phyloP scores from a whole-genome alignment of 2,113 vertebrate species.

The Gopherus evgoodei region DNA sequence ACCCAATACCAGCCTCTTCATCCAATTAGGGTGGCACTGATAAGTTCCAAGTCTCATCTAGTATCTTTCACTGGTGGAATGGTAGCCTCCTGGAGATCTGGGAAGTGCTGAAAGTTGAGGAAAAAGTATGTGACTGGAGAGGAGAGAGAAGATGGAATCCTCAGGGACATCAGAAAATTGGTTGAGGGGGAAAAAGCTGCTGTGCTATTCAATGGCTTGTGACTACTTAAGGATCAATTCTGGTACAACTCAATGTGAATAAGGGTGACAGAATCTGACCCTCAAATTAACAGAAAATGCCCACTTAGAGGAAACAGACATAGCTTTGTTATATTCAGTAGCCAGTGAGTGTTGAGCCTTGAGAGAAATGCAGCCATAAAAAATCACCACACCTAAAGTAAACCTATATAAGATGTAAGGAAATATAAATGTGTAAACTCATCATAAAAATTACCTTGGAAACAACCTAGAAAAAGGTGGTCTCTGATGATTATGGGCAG shows the following conservation, averaged over 20 bases:
- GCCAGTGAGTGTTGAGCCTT: neutral
- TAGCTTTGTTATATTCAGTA: neutral
- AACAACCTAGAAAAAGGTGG: neutral
- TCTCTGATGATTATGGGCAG: neutral
- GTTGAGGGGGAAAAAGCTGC: neutral
- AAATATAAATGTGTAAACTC: accelerated
- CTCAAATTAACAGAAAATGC: neutral
- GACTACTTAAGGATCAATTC: neutral
- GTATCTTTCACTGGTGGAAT: neutral
- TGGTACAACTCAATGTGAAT: neutral
- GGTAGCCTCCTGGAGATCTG: neutral
- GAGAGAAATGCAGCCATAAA: neutral
- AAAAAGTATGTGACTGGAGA: neutral
- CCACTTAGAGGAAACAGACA: neutral
- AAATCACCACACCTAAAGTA: neutral
- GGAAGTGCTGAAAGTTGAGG: neutral
- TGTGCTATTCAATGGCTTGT: neutral
- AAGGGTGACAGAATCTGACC: neutral
- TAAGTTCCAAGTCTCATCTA: neutral
- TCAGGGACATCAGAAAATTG: neutral
- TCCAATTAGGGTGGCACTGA: neutral
- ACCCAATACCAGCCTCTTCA: neutral
- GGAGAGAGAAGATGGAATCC: neutral
- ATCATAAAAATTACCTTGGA: neutral
- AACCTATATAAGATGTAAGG: neutral